Conservation (phyloP, 1,140 invertebrate genomes). For the Lepeophtheirus salmonis region DNA sequence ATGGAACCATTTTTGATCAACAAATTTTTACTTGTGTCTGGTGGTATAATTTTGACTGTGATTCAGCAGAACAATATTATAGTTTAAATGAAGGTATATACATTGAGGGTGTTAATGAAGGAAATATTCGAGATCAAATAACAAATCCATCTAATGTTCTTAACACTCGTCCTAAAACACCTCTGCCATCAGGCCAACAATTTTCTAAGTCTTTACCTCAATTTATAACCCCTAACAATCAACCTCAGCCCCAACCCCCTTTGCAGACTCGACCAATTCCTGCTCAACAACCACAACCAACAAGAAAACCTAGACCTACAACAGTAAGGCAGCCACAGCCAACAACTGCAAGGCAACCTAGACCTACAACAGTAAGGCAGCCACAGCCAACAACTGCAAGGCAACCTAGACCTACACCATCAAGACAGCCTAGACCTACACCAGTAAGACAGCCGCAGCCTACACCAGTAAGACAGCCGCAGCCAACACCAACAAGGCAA, state of each 20-base stretch:
- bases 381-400: neutral
- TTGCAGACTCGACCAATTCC: neutral
- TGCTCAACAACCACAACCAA: neutral
- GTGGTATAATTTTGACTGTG: constrained; percentile 36
- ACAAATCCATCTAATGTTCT: neutral
- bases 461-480: neutral
- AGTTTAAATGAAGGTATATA: constrained; percentile 28
- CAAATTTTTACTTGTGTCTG: constrained; percentile 37
- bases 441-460: no score
- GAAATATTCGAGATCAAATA: neutral
- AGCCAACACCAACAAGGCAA: neutral
- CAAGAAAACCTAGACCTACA: neutral
- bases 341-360: no score
- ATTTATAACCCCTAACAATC: neutral
- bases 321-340: neutral
- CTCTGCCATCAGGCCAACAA: neutral
- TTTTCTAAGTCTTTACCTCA: neutral
- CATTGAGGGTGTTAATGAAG: neutral
- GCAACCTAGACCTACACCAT: neutral
- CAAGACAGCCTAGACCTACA: neutral
- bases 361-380: neutral
- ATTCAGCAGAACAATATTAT: constrained; percentile 27
- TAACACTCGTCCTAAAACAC: neutral
- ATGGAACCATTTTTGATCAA: constrained; percentile 38
- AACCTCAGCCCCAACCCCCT: neutral